Conservation (phyloP, 2,113 vertebrate genomes). For the Urocolius indicus region DNA sequence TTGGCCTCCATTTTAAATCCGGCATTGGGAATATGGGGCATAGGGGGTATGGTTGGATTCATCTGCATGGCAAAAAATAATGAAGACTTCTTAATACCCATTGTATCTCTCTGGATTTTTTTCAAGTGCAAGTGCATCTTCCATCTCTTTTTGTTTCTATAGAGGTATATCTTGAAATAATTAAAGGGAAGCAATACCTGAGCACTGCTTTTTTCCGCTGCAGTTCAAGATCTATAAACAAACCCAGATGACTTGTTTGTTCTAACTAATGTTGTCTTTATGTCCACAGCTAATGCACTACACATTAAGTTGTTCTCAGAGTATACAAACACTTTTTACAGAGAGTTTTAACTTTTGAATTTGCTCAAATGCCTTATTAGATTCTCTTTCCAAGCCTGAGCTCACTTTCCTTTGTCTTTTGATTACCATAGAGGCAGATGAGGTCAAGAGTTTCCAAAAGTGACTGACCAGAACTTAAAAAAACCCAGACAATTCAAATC, state of each 20-base stretch:
- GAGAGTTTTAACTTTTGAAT: neutral
- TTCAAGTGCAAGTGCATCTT: neutral
- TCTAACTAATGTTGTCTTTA: neutral
- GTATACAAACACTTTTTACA: neutral
- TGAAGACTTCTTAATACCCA: neutral
- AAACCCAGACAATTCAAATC: neutral
- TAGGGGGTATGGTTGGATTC: neutral
- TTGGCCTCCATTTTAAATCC: slow-evolving; percentile 11
- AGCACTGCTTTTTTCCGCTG: neutral
- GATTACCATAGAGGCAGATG: neutral
- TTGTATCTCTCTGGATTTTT: neutral
- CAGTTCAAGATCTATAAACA: neutral
- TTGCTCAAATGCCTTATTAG: neutral
- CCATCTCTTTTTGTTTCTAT: neutral
- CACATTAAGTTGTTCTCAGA: neutral
- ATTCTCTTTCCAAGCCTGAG: neutral
- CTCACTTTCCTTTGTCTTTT: neutral
- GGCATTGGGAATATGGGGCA: neutral
- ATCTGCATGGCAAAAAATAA: neutral
- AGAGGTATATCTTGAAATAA: neutral
- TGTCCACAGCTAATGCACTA: neutral
- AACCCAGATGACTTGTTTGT: neutral
- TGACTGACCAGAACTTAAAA: neutral
- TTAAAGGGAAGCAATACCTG: neutral
- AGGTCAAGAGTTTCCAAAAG: neutral